These are phyloP conservation scores for Lasioglossum baleicum DNA, from an alignment of 1,140 invertebrate species.

Conservation along the genomic window DNA sequence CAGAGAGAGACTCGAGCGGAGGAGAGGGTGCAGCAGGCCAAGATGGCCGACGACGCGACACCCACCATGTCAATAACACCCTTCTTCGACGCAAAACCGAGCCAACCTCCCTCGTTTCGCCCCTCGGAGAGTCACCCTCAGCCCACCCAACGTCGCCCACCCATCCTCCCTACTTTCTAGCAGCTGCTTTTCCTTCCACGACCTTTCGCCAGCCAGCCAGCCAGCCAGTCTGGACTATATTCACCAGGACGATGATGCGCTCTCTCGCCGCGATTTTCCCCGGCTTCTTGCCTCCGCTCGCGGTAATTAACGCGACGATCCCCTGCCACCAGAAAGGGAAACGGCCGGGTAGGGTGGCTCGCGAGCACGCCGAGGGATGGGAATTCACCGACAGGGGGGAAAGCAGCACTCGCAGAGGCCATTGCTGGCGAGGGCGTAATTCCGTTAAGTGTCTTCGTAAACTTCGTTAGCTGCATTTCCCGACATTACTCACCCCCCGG, in stretches of 20 bases:
- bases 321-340: conserved; percentile 55
- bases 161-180: conserved; percentile 6
- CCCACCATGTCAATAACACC: conserved; percentile 68
- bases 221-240: conserved; percentile 55
- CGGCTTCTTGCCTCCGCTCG: conserved; percentile 60
- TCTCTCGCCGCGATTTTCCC: conserved; percentile 64
- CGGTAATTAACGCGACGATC: conserved; percentile 65
- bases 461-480: conserved; percentile 67
- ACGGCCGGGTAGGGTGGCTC: no score
- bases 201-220: conserved; percentile 45
- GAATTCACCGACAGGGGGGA: not conserved
- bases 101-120: conserved; percentile 49
- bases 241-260: conserved; percentile 66
- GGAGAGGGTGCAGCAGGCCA: conserved; percentile 60
- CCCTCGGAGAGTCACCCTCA: conserved; percentile 26
- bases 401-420: conserved; percentile 35
- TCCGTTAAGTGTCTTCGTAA: conserved; percentile 68
- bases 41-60: conserved; percentile 67
- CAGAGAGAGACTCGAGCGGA: conserved; percentile 34
- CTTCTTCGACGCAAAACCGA: conserved; percentile 65
- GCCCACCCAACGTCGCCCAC: not conserved
- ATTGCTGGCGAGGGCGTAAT: conserved; percentile 64
- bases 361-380: conserved; percentile 23
- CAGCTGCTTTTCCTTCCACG: conserved; percentile 42
- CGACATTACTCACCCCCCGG: conserved; percentile 60